Base-by-base conservation (phyloP, 1,140 invertebrate genomes). In the Stegodyphus dumicola region DNA sequence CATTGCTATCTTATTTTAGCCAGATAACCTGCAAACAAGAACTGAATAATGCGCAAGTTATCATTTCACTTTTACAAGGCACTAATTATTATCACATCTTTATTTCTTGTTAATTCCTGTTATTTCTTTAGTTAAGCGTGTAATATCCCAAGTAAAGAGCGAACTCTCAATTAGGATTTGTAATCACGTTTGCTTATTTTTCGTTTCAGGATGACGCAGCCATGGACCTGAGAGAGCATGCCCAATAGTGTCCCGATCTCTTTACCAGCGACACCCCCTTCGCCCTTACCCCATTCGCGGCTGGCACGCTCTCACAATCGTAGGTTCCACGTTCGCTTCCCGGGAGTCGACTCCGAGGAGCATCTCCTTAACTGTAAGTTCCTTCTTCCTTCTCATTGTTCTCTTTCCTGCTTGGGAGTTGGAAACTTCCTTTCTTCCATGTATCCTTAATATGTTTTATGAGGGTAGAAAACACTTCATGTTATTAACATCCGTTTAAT, bases 301-400 rank as follows among this genome's bases (percentile, higher is more conserved):
- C 77, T 87, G 10, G 74, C 74, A 33, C 65, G 79, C 6, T 83
- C 79, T 11, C 87, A 87, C 69, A 77, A 86, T 17, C 65, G 80
- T 9, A 60, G 87, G 17, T 88, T 88, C 73, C 85, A 88, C 65
- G 64, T 81, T 17, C 80, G 86, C 17, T 88, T 88, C 52, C 87
- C 87, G 10, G 77, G 77, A 18, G 81, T 88, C 15, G 66, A 87
- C 52, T 83, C 85, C 7, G 81, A 88, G n/a, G 87, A 88, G 60
- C 80, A 86, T 17, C 74, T 88, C 5, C 67, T 88, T 17, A 77
- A 88, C 17, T 88, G 87, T 88, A 53, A 88, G 87, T 86, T 66
- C 17, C 5, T 17, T 7, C 65, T 67, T n/a, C 2, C 9, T 15
- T 60, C 56, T 60, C 15, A 9, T 60, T 15, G 1, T 2, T 15